Percentiles rank a stretch among this genome's conserved stretches.
Conservation (phyloP, 2,113 vertebrate genomes). For the Trinectes maculatus region DNA sequence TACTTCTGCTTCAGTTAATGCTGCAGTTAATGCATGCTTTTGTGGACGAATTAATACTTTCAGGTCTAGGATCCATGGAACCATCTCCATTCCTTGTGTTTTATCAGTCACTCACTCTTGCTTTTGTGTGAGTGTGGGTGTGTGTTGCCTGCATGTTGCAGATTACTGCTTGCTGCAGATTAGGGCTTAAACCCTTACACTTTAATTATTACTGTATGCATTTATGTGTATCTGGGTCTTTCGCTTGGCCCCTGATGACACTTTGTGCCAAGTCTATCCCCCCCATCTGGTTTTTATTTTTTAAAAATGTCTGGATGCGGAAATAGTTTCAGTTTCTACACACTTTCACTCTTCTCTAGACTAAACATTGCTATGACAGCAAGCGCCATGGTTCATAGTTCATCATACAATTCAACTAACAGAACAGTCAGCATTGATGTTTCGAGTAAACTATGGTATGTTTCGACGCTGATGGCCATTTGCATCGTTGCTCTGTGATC, state of each 20-base stretch:
- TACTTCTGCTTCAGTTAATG: neutral
- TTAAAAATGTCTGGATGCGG: neutral
- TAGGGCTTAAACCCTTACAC: constrained; percentile 92
- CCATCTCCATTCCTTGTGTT: neutral
- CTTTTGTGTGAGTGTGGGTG: constrained; percentile 40
- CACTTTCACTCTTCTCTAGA: neutral
- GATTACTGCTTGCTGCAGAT: constrained; percentile 91
- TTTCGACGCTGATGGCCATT: constrained; percentile 77
- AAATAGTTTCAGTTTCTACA: neutral
- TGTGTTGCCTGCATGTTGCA: constrained; percentile 74
- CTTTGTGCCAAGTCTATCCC: neutral
- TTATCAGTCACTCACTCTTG: constrained; percentile 3
- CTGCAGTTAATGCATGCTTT: neutral
- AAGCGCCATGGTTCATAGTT: constrained; percentile 11
- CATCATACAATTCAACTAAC: constrained; percentile 42
- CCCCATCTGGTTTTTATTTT: no score
- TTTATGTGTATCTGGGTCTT: constrained; percentile 74
- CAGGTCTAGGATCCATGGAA: neutral
- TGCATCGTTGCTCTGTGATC: constrained; percentile 92
- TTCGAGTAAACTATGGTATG: constrained; percentile 48
- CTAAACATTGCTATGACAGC: constrained; percentile 18
- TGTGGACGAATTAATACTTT: neutral
- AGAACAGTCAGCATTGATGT: constrained; percentile 71
- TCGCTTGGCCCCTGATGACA: constrained; percentile 77
- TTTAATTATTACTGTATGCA: constrained; percentile 93